phyloP scores from a whole-genome alignment of 2,113 vertebrate genomes.

The Eudorcas thomsonii region DNA sequence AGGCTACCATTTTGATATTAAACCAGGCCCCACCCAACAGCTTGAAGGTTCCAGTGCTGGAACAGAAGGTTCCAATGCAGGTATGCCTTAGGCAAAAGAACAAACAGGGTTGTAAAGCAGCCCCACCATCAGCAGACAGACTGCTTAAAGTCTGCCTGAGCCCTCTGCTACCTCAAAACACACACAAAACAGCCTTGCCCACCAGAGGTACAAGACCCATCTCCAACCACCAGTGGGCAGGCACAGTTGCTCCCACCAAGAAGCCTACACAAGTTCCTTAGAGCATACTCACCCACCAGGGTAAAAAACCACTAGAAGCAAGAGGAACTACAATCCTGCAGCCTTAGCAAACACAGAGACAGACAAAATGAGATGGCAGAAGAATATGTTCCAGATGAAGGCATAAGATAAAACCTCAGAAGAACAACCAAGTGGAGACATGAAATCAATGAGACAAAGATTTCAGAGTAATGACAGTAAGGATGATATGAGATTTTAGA shows the following conservation, averaged over 20 bases:
- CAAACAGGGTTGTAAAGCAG: background rate
- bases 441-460: background rate
- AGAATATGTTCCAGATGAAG: background rate
- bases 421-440: background rate
- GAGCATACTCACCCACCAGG: background rate
- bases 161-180: background rate
- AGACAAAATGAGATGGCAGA: background rate
- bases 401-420: background rate
- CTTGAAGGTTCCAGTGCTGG: background rate
- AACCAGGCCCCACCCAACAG: background rate
- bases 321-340: background rate
- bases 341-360: background rate
- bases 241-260: background rate
- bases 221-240: background rate
- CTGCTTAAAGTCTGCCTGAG: background rate
- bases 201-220: background rate
- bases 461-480: background rate
- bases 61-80: background rate
- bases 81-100: background rate
- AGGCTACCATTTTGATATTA: background rate
- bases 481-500: background rate
- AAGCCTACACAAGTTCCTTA: background rate
- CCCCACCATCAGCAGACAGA: background rate
- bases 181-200: background rate
- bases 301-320: background rate